Base-by-base conservation (phyloP, 1,140 invertebrate genomes). In the Atopsyche davidsoni region DNA sequence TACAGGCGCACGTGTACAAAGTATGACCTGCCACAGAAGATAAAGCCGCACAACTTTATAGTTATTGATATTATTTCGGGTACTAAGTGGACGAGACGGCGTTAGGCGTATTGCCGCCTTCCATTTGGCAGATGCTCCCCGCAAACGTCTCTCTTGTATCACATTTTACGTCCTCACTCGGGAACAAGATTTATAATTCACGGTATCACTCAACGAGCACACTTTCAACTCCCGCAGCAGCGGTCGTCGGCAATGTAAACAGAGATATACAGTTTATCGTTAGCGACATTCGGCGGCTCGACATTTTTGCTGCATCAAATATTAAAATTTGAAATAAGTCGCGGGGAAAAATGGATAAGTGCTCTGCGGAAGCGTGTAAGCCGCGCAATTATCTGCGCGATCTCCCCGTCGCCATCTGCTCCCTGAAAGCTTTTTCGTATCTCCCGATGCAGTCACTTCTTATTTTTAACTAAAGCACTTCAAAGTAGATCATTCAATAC, bases 151-250 rank as follows among this genome's bases (percentile, higher is more conserved):
- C 19, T 43, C 28, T 35, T 35, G 22, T 23, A 13, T 28, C 24
- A 34, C 49, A 45, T 44, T 56, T 56, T 56, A 52, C 49, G 49
- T 43, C 35, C 32, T 32, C n/a, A 38, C 54, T 52, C 43, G 51
- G 49, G 52, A 56, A 40, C 54, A 43, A 50, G 54, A 56, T 56
- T 56, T 56, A 56, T 56, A 56, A 56, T 56, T 56, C 45, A 56
- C 40, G 41, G 35, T 50, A 43, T 50, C 48, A 50, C 48, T 50
- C 48, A 50, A 18, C 48, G 31, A 7, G 24, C 19, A 7, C 46
- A 47, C 11, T 39, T 38, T 35, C 10, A 25, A 34, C 6, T 24
- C 31, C 14, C n/a, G 7, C 6, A 28, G 4, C 6, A 7, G n/a
- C n/a, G 24, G n/a, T 6, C 6, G 24, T 28, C 24, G 6, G 4